Conservation (phyloP, 2,113 vertebrate genomes). For the Mustelus asterias region DNA sequence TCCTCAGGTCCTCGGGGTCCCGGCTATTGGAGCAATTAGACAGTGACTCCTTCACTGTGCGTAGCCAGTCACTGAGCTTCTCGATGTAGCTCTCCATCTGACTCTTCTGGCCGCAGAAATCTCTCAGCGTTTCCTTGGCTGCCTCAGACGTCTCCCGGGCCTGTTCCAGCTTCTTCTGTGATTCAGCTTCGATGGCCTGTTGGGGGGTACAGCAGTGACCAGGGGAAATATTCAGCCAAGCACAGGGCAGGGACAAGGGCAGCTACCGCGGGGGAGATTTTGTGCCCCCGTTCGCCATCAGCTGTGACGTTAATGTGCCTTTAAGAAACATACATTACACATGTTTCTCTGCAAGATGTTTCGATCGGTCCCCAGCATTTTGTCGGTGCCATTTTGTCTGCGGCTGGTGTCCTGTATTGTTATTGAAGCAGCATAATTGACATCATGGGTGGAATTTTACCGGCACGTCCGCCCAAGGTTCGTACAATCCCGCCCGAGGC, state of each 20-base stretch:
- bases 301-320: no score
- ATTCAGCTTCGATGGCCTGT: conserved; percentile 82
- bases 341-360: no score
- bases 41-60: conserved; percentile 63
- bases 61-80: conserved; percentile 65
- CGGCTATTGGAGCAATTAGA: conserved; percentile 54
- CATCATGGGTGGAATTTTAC: no score
- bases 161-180: conserved; percentile 78
- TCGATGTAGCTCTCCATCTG: conserved; percentile 72
- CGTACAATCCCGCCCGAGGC: no score
- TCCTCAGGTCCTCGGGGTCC: conserved; percentile 67
- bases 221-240: not conserved
- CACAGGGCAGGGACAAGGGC: not conserved
- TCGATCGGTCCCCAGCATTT: no score
- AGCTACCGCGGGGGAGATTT: no score
- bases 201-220: not conserved
- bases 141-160: conserved; percentile 71
- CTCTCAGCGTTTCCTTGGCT: conserved; percentile 71
- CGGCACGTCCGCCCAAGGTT: no score
- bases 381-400: no score
- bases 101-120: conserved; percentile 72
- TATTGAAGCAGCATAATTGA: no score
- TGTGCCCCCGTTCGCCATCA: no score
- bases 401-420: no score
- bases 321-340: no score